These are phyloP conservation scores for Agapornis roseicollis DNA, from an alignment of 2,113 vertebrate genomes.

Conservation along the genomic window DNA sequence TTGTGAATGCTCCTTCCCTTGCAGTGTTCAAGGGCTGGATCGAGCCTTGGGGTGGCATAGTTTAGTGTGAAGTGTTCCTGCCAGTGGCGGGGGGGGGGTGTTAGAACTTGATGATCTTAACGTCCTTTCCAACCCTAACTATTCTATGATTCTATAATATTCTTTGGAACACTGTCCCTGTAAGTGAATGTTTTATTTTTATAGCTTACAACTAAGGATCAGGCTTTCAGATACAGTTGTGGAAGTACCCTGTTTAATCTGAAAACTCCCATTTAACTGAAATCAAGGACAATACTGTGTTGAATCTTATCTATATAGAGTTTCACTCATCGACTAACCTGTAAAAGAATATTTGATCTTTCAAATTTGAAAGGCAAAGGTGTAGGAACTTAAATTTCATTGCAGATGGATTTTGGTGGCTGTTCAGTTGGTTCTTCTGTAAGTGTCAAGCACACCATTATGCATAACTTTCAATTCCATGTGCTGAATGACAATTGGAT, in stretches of 20 bases:
- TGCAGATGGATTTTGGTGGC: background rate
- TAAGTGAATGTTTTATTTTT: background rate
- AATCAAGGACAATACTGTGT: background rate
- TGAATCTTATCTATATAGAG: background rate
- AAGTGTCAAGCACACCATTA: background rate
- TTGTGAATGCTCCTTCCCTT: too few relatives aligned
- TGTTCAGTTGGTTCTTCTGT: background rate
- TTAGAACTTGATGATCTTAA: too few relatives aligned
- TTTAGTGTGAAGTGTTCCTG: too few relatives aligned
- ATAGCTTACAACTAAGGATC: background rate
- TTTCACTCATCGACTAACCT: background rate
- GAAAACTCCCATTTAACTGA: background rate
- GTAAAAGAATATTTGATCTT: background rate
- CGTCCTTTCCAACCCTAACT: too few relatives aligned
- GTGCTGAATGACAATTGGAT: background rate
- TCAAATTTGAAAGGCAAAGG: background rate
- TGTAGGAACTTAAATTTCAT: background rate
- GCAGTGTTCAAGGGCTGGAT: too few relatives aligned
- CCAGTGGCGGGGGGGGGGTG: too few relatives aligned
- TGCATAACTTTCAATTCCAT: background rate
- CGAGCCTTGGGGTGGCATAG: too few relatives aligned
- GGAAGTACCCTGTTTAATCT: background rate
- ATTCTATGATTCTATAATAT: background rate
- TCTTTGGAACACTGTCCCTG: background rate
- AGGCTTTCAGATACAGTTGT: background rate